Conservation (phyloP, 1,140 invertebrate genomes). For the Heterodera carotae region DNA sequence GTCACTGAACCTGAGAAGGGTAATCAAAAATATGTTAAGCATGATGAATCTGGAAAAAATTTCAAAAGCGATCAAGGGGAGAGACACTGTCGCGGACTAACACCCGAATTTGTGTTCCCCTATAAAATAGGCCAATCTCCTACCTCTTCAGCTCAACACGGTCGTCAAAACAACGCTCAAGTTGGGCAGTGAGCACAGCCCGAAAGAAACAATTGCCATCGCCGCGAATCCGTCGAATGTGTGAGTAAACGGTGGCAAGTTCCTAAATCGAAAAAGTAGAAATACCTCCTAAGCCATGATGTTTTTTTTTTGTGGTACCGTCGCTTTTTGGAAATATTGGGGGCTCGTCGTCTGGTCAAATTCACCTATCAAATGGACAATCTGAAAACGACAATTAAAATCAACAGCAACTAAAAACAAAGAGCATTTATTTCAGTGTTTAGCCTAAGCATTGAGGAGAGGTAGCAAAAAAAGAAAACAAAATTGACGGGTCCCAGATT, state of each 20-base stretch:
- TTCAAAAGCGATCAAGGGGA: no score
- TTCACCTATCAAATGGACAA: slow-evolving; percentile 24
- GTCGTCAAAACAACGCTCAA: slow-evolving; percentile 47
- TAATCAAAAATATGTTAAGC: no score
- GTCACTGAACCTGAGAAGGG: slow-evolving; percentile 36
- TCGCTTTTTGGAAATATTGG: slow-evolving; percentile 49
- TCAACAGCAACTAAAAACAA: background rate
- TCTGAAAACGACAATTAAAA: slow-evolving; percentile 34
- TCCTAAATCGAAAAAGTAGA: slow-evolving; percentile 39
- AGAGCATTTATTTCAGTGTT: no score
- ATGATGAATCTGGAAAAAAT: no score
- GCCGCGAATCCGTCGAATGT: slow-evolving; percentile 55
- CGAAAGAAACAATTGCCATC: slow-evolving; percentile 59
- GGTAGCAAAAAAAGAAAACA: no score
- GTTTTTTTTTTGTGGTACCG: slow-evolving; percentile 24
- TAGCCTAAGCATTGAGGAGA: no score
- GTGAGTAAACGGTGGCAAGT: slow-evolving; percentile 39
- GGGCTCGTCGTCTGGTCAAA: slow-evolving; percentile 34
- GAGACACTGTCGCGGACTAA: background rate
- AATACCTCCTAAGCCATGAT: background rate
- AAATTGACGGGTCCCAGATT: no score
- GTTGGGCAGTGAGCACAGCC: slow-evolving; percentile 47
- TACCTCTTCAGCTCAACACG: slow-evolving; percentile 43
- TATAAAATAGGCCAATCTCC: background rate
- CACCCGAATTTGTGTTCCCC: background rate